Base-by-base conservation (phyloP, 1,140 invertebrate species). In the Heterodera schachtii region DNA sequence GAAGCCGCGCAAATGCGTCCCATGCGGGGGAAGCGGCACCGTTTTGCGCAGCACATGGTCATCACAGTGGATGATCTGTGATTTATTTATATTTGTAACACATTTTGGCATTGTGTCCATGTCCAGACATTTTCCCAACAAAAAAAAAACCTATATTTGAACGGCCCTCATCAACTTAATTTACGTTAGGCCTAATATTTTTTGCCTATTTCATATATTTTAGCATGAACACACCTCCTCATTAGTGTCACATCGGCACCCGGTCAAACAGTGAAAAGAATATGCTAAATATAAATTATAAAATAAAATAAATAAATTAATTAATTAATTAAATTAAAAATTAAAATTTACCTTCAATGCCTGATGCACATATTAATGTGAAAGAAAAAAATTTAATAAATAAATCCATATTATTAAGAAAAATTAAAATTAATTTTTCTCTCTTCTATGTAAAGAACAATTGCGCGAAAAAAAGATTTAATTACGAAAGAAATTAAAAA, bases 221-320 rank as follows among this genome's bases (percentile, higher is more conserved):
- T n/a, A n/a, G 31, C 57, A 64, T 19, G 57, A 64, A 64, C 13
- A 64, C 43, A 84, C 73, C 60, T 86, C 86, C 57, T 84, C 84
- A 31, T 84, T 81, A 21, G 83, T 84, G 46, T 84, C 85, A 73
- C 83, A 84, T 47, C 67, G 49, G 44, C 83, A 84, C 13, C 73
- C 84, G 60, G 77, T 75, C 43, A 84, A 46, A 46, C 83, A 84
- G 13, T 74, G 43, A 52, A 84, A 84, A 41, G 80, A 57, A 43
- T 75, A 83, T 11, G 73, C 83, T 84, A 41, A 84, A 83, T n/a
- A n/a, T n/a, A 57, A 19, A 16, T 16, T n/a, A 6, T 57, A 6
- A 9, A 57, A 49, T 13, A 46, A 43, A 75, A 52, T 43, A 41
- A 21, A n/a, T 64, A 64, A 19, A 60, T 19, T 19, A 16, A 64